phyloP scores from a whole-genome alignment of 2,113 vertebrate species.

The Dromas ardeola region DNA sequence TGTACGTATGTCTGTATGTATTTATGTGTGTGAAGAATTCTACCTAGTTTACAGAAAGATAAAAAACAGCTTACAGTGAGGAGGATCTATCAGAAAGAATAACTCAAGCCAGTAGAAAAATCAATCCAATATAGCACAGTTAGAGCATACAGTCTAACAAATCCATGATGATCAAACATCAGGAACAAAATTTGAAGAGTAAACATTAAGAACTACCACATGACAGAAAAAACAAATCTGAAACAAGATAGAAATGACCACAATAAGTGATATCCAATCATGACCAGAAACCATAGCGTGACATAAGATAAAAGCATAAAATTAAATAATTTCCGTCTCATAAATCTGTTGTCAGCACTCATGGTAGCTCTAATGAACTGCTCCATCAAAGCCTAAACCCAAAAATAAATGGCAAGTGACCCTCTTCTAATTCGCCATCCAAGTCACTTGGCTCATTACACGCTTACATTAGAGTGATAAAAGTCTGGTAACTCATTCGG shows the following conservation, averaged over 20 bases:
- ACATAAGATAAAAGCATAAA: neutral
- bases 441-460: slow-evolving; percentile 34
- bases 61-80: neutral
- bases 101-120: slow-evolving; percentile 21
- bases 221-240: neutral
- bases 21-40: neutral
- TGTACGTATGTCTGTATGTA: too few species aligned
- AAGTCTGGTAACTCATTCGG: neutral
- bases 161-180: neutral
- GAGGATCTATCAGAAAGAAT: slow-evolving; percentile 16
- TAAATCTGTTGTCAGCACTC: neutral
- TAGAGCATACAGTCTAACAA: neutral
- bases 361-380: neutral
- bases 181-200: neutral
- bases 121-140: neutral
- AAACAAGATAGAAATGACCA: neutral
- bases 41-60: neutral
- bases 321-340: neutral
- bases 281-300: neutral
- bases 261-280: neutral
- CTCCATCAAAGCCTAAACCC: neutral
- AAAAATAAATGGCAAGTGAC: neutral
- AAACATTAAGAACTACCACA: neutral
- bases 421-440: neutral
- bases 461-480: neutral